Base-by-base conservation (phyloP, 2,888 invertebrate species). In the Glomeris marginata region DNA sequence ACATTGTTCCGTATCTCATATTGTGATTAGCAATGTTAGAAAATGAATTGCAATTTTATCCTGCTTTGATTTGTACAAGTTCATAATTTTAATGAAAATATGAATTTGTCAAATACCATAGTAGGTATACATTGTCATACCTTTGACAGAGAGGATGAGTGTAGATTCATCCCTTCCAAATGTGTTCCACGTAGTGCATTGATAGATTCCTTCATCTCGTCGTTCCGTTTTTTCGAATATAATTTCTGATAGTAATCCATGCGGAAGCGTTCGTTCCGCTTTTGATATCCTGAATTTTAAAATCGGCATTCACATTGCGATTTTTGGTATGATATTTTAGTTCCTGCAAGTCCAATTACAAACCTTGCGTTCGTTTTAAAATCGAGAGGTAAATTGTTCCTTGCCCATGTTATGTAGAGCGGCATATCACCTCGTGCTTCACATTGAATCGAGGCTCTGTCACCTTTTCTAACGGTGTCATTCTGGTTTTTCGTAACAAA, bases 341-440 rank as follows among this genome's bases (percentile, higher is more conserved):
- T 38, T 38, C 8, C 8, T 10, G 15, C 21, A 20, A 41, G 13
- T n/a, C n/a, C n/a, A 16, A 18, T 41, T 18, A 41, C 34, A 52
- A 59, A 68, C 62, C 84, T 78, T 47, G 84, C 84, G 65, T 90
- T 87, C 54, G 81, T 80, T 69, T 88, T 87, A 47, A 87, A 82
- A 68, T 91, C 90, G 57, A 90, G 72, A 28, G 88, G 79, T 69
- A 86, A 87, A 70, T 86, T 87, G 70, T 90, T 87, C 79, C 87
- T 88, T 71, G 87, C 90, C 90, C 91, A 91, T 55, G 87, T 74
- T 56, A 91, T 88, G 58, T 87, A 90, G 66, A 91, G 90, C 35
- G 91, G 91, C 74, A 87, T 87, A 68, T 91, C 91, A 58, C 91
- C 90, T 20, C 42, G 38, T 28, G 90, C 90, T 51, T 62, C 87